Base-by-base conservation (phyloP, 2,113 vertebrate species). In the Campylorhamphus procurvoides region DNA sequence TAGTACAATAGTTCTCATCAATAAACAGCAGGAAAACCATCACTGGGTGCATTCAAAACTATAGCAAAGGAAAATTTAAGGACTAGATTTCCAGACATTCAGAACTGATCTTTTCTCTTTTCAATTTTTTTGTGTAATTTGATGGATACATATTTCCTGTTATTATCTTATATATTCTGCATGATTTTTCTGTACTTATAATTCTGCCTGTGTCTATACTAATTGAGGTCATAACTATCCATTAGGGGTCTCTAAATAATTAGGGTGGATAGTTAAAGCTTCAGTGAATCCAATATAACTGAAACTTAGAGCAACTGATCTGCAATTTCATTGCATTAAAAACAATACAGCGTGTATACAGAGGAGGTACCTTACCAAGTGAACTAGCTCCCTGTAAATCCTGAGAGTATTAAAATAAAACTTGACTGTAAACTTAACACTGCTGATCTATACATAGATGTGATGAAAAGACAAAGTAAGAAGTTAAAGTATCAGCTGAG, bases 161-260 rank as follows among this genome's bases (percentile, higher is more conserved):
- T 33, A 76, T 66, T 88, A 82, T 71, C 33, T 69, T 77, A 71
- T 8, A 67, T 4, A 40, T 47, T 47, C 29, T 71, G 63, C 14
- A 18, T n/a, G 17, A 25, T 44, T 86, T 77, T 73, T 78, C 68
- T 42, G 52, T 44, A 39, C 42, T 89, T 81, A 50, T 8, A 37
- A 88, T 97, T 95, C 94, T 93, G 85, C 23, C 37, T 39, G 12
- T 84, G 68, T 74, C 73, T 87, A 10, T 31, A 44, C 47, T 64
- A 96, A 86, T 52, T 68, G 90, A 93, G 73, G 68, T 28, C 5
- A 1, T 74, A 74, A 84, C 76, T 84, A 87, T 25, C 72, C 86
- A 68, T 68, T 84, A 84, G 31, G 18, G 69, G 42, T 71, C 56
- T 89, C 47, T 67, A 78, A 94, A 95, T 88, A 95, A 90, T 95